Evolutionary conservation across 2,797 vertebrate genomes (phyloP), one percentile per base, ranked within the genome.

Genomic region (Mergus octosetaceus): DNA sequence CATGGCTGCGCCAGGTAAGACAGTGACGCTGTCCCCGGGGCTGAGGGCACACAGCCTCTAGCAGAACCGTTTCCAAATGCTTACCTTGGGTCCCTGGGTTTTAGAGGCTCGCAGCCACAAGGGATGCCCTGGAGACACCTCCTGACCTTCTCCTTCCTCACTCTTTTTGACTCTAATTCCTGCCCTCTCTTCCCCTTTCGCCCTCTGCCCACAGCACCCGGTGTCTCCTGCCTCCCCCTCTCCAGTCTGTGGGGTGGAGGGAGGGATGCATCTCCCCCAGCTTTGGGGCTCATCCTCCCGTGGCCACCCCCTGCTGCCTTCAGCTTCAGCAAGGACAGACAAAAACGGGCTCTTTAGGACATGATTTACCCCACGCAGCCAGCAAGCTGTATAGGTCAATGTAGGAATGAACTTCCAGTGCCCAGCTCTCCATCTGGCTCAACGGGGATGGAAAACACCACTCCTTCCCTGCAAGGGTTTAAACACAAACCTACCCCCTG

Each of bases 1-100:
- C 47, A 72, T 93, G 89, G 87, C 84, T 56, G 19, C 13, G 30
- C 91, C 84, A 79, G 96, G 95, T 96, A 95, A 93, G 92, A 10
- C 3, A 28, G 17, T 25, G 28, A 18, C 0, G 1, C 38, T 58
- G 10, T 28, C 4, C 53, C 28, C 4, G 0, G 30, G 24, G 9
- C 32, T 68, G 58, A 28, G 41, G n/a, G 10, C 22, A 13, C 36
- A 72, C 51, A 56, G 15, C 28, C 69, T 16, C 28, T 21, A 5
- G 51, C 51, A 56, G 51, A 56, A n/a, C 51, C 22, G 10, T 41
- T 54, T 22, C 30, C 22, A 41, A 25, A 32, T 9, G 7, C 28
- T 41, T 41, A 20, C 61, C 61, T 39, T 21, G 36, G 27, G 19
- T 53, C 68, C 38, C 51, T 32, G 28, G 22, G 36, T 32, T 32